A percentile compares a stretch with the other conserved stretches of the same genome.
Evolutionary conservation across 2,113 vertebrate genomes (phyloP).

Genomic region (Seriola rivoliana): DNA sequence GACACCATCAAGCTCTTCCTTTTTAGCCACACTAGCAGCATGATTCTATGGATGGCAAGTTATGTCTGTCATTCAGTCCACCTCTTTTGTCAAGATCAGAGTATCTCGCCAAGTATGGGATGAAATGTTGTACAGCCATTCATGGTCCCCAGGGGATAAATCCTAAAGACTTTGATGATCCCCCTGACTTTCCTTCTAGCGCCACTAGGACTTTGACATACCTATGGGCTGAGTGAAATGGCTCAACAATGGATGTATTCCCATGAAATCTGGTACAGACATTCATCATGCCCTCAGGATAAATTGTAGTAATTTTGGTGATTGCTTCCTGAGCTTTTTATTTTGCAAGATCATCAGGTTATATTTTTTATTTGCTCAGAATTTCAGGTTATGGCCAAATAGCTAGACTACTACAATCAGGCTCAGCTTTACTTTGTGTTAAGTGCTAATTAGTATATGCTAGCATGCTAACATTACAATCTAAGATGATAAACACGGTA

Average conservation of each 20-base stretch:
- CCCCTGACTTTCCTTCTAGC: too few relatives aligned
- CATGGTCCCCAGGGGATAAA: not conserved
- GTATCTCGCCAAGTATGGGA: not conserved
- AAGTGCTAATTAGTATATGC: not conserved
- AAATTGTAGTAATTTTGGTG: not conserved
- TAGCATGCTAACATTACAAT: not conserved
- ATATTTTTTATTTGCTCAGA: not conserved
- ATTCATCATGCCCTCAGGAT: not conserved
- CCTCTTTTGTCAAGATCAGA: not conserved
- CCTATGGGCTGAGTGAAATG: too few relatives aligned
- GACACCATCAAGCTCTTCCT: not conserved
- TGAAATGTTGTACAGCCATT: not conserved
- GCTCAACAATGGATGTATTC: too few relatives aligned
- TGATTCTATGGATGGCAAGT: not conserved
- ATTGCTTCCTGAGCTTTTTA: too few relatives aligned
- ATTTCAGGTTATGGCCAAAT: not conserved
- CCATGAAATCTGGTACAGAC: too few relatives aligned
- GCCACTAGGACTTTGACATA: too few relatives aligned
- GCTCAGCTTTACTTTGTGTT: not conserved
- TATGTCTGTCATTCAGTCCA: not conserved
- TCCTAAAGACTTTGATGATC: too few relatives aligned
- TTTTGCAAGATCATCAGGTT: too few relatives aligned
- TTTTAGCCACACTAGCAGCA: not conserved
- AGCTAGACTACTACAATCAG: not conserved
- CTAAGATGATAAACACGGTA: not conserved